These are phyloP conservation scores for Yasuhikotakia modesta DNA, from an alignment of 2,797 vertebrate species.

Conservation along the genomic window DNA sequence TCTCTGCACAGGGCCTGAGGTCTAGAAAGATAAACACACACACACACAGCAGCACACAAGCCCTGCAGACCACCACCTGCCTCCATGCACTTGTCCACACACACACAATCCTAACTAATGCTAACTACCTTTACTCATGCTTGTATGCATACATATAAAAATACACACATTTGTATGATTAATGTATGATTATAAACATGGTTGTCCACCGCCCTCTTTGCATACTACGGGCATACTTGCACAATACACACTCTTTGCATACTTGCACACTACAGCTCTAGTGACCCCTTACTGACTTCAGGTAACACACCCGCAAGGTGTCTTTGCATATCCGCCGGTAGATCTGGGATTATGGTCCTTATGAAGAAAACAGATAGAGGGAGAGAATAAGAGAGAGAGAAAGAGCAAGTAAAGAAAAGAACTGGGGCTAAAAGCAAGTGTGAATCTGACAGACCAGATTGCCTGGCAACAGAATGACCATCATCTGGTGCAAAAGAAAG, in stretches of 20 bases:
- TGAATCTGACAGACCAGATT: slow-evolving; percentile 83
- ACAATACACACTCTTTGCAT: slow-evolving; percentile 19
- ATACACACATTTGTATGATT: too few species aligned
- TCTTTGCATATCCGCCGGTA: slow-evolving; percentile 32
- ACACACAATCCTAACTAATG: slow-evolving; percentile 4
- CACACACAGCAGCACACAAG: slow-evolving; percentile 35
- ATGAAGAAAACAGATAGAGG: slow-evolving; percentile 21
- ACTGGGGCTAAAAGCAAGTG: slow-evolving; percentile 76
- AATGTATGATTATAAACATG: slow-evolving; percentile 12
- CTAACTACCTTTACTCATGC: slow-evolving; percentile 3
- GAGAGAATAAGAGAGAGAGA: slow-evolving; percentile 34
- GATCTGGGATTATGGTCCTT: slow-evolving; percentile 26
- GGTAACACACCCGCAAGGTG: slow-evolving; percentile 44
- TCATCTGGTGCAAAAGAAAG: slow-evolving; percentile 71
- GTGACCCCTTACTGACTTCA: slow-evolving; percentile 47
- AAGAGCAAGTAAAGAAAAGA: slow-evolving; percentile 47
- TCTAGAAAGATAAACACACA: slow-evolving; percentile 42
- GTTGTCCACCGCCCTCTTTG: slow-evolving; percentile 15
- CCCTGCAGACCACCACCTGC: slow-evolving; percentile 54
- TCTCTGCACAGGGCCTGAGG: slow-evolving; percentile 40
- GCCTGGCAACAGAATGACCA: slow-evolving; percentile 83
- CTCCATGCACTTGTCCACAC: slow-evolving; percentile 34
- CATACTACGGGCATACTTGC: slow-evolving; percentile 47
- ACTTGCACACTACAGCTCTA: slow-evolving; percentile 43
- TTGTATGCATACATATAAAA: slow-evolving; percentile 7